phyloP scores from a whole-genome alignment of 2,888 invertebrate genomes.

The Diaperis boleti region DNA sequence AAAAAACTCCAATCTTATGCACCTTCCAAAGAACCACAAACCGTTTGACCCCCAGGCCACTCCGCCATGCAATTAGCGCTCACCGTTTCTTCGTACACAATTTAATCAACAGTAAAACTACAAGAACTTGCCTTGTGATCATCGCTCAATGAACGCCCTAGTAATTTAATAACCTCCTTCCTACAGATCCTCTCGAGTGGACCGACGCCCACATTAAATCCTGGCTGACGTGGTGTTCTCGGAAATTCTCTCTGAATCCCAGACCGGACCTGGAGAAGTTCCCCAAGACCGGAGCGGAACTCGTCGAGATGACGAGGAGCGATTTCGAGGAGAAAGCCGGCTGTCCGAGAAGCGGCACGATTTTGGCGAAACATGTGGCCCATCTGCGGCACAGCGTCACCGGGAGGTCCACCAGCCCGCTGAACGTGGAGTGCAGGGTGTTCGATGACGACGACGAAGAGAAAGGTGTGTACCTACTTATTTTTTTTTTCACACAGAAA shows the following conservation, averaged over 20 bases:
- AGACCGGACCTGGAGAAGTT: conserved; percentile 69
- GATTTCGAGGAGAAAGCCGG: conserved; percentile 72
- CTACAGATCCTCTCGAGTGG: conserved; percentile 75
- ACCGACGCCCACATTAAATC: conserved; percentile 70
- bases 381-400: conserved; percentile 72
- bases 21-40: not conserved
- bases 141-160: conserved; percentile 3
- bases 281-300: conserved; percentile 70
- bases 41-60: not conserved
- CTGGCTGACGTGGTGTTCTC: conserved; percentile 75
- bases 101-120: not conserved
- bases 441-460: conserved; percentile 58
- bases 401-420: conserved; percentile 71
- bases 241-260: conserved; percentile 71
- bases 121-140: conserved; percentile 7
- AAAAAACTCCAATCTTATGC: too few relatives aligned
- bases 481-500: too few relatives aligned
- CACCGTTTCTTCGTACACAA: not conserved
- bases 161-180: conserved; percentile 16
- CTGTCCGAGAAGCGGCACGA: conserved; percentile 66
- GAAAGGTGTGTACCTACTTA: too few relatives aligned
- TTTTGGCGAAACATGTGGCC: conserved; percentile 74
- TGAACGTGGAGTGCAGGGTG: conserved; percentile 68
- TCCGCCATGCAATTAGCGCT: not conserved
- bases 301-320: conserved; percentile 72